Conservation (phyloP, 2,797 vertebrate species). For the Tokudaia muenninki region DNA sequence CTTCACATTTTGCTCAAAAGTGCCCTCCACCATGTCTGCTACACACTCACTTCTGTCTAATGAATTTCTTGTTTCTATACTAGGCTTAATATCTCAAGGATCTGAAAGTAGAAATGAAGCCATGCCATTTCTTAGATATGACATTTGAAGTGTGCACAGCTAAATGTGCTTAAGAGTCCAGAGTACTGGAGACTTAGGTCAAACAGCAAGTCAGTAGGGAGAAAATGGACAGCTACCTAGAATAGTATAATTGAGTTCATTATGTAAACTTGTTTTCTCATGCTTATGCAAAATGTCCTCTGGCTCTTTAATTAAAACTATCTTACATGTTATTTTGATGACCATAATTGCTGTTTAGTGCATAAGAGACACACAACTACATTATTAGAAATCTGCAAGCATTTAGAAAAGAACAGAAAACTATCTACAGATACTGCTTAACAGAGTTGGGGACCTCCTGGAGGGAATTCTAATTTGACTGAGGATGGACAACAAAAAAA, state of each 20-base stretch:
- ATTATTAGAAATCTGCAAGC: slow-evolving; percentile 50
- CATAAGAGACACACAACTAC: slow-evolving; percentile 36
- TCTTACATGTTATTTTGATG: slow-evolving; percentile 36
- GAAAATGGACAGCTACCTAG: background rate
- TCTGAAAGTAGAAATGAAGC: slow-evolving; percentile 29
- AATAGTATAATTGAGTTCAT: slow-evolving; percentile 8
- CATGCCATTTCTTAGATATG: background rate
- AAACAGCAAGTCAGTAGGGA: background rate
- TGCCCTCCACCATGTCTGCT: background rate
- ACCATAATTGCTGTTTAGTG: slow-evolving; percentile 7
- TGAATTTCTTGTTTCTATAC: slow-evolving; percentile 33
- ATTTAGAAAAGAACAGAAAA: slow-evolving; percentile 9
- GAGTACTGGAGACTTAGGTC: background rate
- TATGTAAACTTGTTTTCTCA: slow-evolving; percentile 30
- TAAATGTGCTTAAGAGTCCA: background rate
- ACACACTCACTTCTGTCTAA: background rate
- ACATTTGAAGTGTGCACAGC: background rate
- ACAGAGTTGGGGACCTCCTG: background rate
- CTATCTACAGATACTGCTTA: background rate
- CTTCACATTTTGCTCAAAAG: background rate
- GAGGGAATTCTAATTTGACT: background rate
- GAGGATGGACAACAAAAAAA: slow-evolving; percentile 33
- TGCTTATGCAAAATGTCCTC: slow-evolving; percentile 20
- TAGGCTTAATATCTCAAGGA: background rate
- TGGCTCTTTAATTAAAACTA: slow-evolving; percentile 61